These are phyloP conservation scores for Machimus atricapillus DNA, from an alignment of 2,888 invertebrate genomes.

Conservation along the genomic window DNA sequence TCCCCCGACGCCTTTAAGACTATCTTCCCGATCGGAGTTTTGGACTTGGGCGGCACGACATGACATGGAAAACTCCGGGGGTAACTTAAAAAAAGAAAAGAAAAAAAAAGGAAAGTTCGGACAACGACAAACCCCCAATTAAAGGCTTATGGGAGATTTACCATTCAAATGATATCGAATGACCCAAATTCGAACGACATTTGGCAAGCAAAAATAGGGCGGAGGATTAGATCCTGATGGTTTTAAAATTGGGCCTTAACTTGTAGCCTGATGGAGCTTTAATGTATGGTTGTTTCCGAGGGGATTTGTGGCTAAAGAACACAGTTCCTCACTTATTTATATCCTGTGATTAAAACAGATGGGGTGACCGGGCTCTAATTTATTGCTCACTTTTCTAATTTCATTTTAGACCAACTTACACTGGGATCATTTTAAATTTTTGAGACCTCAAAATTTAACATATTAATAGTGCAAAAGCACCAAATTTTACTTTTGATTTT, in stretches of 20 bases:
- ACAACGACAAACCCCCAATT: constrained; percentile 28
- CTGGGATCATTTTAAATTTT: neutral
- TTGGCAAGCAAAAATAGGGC: neutral
- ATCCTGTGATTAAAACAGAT: neutral
- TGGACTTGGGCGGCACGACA: neutral
- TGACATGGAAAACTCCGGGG: neutral
- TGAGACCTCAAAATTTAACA: too few relatives aligned
- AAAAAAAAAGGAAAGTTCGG: neutral
- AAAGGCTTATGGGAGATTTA: constrained; percentile 32
- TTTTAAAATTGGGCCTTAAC: constrained; percentile 4
- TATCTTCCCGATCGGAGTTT: neutral
- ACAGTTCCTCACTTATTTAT: constrained; percentile 18
- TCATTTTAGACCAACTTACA: neutral
- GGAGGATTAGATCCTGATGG: neutral
- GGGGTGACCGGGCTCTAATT: neutral
- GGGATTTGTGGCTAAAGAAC: constrained; percentile 14
- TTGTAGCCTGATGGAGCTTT: constrained; percentile 13
- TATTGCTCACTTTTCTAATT: neutral
- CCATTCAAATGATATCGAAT: neutral
- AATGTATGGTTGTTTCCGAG: constrained; percentile 7
- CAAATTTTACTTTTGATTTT: too few relatives aligned
- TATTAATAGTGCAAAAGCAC: too few relatives aligned
- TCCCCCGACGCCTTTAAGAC: neutral
- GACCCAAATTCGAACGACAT: constrained; percentile 7
- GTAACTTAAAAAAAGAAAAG: neutral